Percentiles rank a stretch among this genome's conserved stretches.
Evolutionary conservation across 1,140 invertebrate species (phyloP).

Genomic region (Lucilia sericata): DNA sequence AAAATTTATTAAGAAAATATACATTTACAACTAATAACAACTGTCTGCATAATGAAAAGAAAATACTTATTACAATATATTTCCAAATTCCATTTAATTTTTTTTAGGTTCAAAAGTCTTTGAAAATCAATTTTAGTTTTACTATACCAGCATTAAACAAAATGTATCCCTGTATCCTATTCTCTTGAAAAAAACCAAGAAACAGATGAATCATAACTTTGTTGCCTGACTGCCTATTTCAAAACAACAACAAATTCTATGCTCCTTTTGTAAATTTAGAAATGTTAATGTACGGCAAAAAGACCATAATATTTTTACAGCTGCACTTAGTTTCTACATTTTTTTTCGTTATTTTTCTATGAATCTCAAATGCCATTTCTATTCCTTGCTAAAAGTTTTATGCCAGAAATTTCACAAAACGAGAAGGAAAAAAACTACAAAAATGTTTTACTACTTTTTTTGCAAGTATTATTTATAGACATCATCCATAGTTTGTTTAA

Average conservation of each 20-base stretch:
- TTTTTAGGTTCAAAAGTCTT: not conserved
- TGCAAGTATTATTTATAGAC: not conserved
- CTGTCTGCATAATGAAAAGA: too few species aligned
- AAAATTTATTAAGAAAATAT: too few species aligned
- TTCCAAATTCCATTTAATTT: not conserved
- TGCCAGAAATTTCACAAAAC: not conserved
- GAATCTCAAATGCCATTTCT: too few species aligned
- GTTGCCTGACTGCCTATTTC: not conserved
- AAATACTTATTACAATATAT: not conserved
- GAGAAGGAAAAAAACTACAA: too few species aligned
- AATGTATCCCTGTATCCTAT: not conserved
- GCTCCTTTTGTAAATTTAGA: not conserved
- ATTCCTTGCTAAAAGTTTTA: not conserved
- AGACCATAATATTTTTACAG: slow-evolving; percentile 24
- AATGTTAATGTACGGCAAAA: slow-evolving; percentile 24
- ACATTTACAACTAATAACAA: too few species aligned
- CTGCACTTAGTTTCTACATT: not conserved
- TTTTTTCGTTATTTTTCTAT: not conserved
- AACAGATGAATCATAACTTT: not conserved
- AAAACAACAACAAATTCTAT: too few species aligned
- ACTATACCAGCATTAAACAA: too few species aligned
- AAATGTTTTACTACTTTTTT: too few species aligned
- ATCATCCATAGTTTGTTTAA: not conserved
- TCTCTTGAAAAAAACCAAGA: not conserved
- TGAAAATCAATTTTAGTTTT: slow-evolving; percentile 12